Base-by-base conservation (phyloP, 2,797 vertebrate species). In the Rousettus madagascariensis region DNA sequence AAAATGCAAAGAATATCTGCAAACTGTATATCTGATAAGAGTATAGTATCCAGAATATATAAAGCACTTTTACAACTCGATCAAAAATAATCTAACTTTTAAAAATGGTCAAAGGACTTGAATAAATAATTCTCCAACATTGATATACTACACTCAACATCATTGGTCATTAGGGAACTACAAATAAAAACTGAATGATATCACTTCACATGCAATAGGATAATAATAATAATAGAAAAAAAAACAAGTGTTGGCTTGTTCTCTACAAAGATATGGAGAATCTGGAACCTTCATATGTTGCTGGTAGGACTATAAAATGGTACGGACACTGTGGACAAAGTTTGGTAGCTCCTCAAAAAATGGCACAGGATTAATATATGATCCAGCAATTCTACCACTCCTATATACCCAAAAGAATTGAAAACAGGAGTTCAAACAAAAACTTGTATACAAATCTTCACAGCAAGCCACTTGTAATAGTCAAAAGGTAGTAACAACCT, bases 341-440 rank as follows among this genome's bases (percentile, higher is more conserved):
- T 85, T 53, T 89, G 36, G 53, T 22, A 77, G 28, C 41, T 87
- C 77, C 30, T 91, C 20, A 33, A 63, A 87, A 82, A 83, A 38
- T 77, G 74, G 83, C 80, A 75, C 10, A 84, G 63, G 68, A 91
- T 88, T 46, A n/a, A 33, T 15, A 57, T 41, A 53, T 16, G 20
- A 84, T 24, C 41, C n/a, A 90, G 53, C 22, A 85, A 51, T 46
- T 36, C 8, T 8, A 2, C 9, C 19, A 51, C 16, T 78, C 28
- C 61, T 82, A 46, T 19, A 46, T 46, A 55, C 33, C 51, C 59
- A 41, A 78, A 82, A 55, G 2, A 95, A 80, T 10, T 80, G 61
- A 95, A 90, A 79, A 74, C 43, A 89, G 36, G 51, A 57, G 51
- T 85, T 83, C 19, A 92, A 92, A 66, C 10, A 82, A 83, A 83